Conservation (phyloP, 2,888 invertebrate species). For the Ceratothoa steindachneri region DNA sequence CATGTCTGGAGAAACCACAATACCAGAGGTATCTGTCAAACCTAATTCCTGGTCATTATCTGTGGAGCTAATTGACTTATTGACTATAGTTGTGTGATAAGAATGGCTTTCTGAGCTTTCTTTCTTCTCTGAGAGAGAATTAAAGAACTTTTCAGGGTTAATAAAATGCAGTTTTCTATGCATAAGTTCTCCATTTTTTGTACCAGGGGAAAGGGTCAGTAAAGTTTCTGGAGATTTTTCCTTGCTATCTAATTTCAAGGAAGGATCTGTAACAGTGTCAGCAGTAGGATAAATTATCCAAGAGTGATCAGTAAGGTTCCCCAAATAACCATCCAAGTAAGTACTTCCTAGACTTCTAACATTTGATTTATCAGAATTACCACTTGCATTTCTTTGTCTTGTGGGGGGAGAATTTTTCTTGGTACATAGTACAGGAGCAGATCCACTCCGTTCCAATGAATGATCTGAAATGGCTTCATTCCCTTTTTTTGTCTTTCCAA, state of each 20-base stretch:
- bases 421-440: neutral
- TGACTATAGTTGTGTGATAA: neutral
- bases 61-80: neutral
- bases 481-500: neutral
- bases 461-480: neutral
- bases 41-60: neutral
- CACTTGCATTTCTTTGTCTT: constrained; percentile 2
- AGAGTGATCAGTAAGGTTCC: constrained; percentile 39
- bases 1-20: neutral
- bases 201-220: neutral
- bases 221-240: neutral
- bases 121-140: neutral
- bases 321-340: constrained; percentile 41
- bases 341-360: constrained; percentile 26
- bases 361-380: constrained; percentile 1
- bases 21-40: neutral
- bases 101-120: neutral
- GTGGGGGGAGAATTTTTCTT: neutral
- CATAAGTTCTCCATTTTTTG: neutral
- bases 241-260: neutral
- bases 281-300: constrained; percentile 38
- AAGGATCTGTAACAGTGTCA: neutral
- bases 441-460: neutral
- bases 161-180: constrained; percentile 2
- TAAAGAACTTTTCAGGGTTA: constrained; percentile 9